Evolutionary conservation across 2,888 invertebrate species (phyloP), one percentile per base, ranked within the genome.

Genomic region (Aradus depressus): DNA sequence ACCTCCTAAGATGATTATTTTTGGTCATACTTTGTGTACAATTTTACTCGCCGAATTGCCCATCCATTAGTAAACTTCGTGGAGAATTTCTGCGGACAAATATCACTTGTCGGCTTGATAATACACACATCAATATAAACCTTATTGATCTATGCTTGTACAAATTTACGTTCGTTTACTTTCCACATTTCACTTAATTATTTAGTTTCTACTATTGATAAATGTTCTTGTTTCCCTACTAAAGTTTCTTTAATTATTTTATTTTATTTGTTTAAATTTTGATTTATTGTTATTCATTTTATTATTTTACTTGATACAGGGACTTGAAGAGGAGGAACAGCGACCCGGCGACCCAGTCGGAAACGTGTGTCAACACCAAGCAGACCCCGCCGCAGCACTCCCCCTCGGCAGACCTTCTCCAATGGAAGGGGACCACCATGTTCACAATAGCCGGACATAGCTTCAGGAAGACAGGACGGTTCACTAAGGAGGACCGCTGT

Each of bases 401-500:
- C 4, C 60, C 61, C 10, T 59, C 61, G 2, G 58, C 58, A 34
- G 62, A 62, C 34, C 54, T 62, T 64, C 50, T 75, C 62, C 70
- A 81, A 70, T 73, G 80, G 79, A 67, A 76, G 56, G 72, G 72
- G 31, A 72, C 70, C 43, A 70, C 72, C 53, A 68, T 79, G 41
- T 81, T 85, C 60, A 77, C 79, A 12, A 77, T 84, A 59, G 84
- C 84, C 0, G 84, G 84, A 0, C 85, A 85, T 68, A 74, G 77
- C 59, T 59, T 57, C 39, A 75, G 84, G 37, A 85, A 85, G 69
- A 79, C 84, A 56, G 78, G 80, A 0, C 74, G 84, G 44, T 81
- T 87, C 62, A 76, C 81, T 26, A 85, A 87, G 64, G 85, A 81
- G 51, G 90, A 90, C 64, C 76, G 79, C 53, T 91, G 91, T 65